Conservation (phyloP, 2,888 invertebrate species). For the Flabesymbios commensalis region DNA sequence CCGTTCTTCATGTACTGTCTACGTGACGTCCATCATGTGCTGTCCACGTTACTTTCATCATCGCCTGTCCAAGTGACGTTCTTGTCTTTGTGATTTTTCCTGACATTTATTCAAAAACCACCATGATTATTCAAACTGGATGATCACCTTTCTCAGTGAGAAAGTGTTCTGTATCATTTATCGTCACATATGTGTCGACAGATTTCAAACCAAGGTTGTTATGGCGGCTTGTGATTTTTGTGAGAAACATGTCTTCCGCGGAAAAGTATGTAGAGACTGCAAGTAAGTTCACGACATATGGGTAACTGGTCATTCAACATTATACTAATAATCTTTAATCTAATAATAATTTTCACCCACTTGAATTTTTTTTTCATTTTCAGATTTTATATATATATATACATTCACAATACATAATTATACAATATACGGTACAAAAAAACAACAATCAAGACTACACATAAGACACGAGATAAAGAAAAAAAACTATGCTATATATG, state of each 20-base stretch:
- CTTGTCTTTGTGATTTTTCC: neutral
- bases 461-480: no score
- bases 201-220: constrained; percentile 45
- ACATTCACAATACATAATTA: no score
- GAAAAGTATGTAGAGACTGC: constrained; percentile 39
- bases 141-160: neutral
- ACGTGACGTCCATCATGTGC: no score
- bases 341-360: neutral
- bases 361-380: no score
- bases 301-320: neutral
- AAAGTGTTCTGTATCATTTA: no score
- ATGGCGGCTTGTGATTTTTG: constrained; percentile 56
- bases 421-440: no score
- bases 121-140: neutral
- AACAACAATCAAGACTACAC: no score
- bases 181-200: no score
- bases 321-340: neutral
- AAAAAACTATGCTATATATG: no score
- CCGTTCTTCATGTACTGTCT: no score
- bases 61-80: neutral
- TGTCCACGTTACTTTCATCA: no score
- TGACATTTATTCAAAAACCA: neutral
- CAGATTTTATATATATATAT: no score
- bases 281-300: constrained; percentile 29
- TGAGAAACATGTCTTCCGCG: constrained; percentile 42